phyloP scores from a whole-genome alignment of 2,797 vertebrate species.

The Decapterus maruadsi region DNA sequence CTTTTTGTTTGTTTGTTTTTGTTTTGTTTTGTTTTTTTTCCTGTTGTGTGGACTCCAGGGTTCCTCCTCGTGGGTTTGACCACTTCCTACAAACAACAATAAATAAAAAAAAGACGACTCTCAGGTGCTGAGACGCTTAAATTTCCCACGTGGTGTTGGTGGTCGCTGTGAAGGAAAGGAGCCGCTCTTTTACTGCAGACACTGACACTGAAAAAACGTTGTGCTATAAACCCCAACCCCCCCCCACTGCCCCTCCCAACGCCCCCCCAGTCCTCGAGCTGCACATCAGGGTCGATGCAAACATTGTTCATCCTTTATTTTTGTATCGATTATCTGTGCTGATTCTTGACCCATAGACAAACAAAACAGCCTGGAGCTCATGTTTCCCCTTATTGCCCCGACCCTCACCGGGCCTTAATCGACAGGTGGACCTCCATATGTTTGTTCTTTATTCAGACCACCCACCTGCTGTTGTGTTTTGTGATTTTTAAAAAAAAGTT shows the following conservation, averaged over 20 bases:
- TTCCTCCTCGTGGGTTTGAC: conserved; percentile 51
- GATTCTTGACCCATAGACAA: conserved; percentile 84
- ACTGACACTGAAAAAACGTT: conserved; percentile 15
- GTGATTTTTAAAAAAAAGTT: conserved; percentile 5
- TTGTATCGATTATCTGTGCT: conserved; percentile 85
- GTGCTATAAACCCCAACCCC: conserved; percentile 7
- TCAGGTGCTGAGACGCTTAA: background rate
- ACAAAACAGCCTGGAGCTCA: no score
- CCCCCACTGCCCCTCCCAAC: conserved; percentile 2
- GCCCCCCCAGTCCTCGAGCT: conserved; percentile 19
- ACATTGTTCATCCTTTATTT: conserved; percentile 77
- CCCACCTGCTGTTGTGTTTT: background rate
- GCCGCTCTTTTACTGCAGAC: rapidly evolving
- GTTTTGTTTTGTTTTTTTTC: conserved; percentile 1
- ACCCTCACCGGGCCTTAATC: no score
- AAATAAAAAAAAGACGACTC: no score
- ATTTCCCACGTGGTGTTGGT: background rate
- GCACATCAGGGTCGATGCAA: conserved; percentile 84
- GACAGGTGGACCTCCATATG: no score
- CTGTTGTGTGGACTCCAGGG: conserved; percentile 8
- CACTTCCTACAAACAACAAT: conserved; percentile 26
- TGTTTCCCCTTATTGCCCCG: no score
- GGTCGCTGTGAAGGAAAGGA: background rate
- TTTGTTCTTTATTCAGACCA: conserved; percentile 20
- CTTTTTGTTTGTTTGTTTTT: background rate